phyloP scores from a whole-genome alignment of 2,113 vertebrate species.

The Cathartes aura region DNA sequence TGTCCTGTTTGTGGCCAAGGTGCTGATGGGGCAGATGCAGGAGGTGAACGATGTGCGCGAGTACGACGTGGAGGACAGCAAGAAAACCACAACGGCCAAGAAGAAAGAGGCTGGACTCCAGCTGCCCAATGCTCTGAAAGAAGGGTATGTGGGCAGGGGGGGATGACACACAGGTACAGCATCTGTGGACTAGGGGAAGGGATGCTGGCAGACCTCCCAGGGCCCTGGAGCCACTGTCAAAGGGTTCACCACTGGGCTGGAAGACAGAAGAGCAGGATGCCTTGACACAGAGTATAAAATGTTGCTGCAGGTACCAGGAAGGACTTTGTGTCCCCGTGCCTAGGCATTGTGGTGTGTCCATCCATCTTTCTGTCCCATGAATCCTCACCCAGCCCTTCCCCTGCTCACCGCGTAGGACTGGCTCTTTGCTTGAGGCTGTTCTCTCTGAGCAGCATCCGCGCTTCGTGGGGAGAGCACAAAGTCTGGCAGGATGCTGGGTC shows the following conservation, averaged over 20 bases:
- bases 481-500: neutral
- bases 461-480: accelerated
- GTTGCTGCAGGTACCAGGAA: neutral
- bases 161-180: accelerated
- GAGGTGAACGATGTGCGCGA: slow-evolving; percentile 92
- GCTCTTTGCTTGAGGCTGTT: neutral
- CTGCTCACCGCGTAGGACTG: neutral
- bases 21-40: slow-evolving; percentile 87
- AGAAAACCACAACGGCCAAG: neutral
- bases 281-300: neutral
- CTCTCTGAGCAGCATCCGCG: neutral
- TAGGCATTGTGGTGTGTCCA: accelerated
- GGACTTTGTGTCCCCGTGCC: neutral
- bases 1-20: slow-evolving; percentile 88
- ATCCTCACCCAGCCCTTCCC: neutral
- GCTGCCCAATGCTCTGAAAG: slow-evolving; percentile 50
- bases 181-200: accelerated
- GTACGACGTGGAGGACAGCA: slow-evolving; percentile 82
- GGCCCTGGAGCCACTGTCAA: neutral
- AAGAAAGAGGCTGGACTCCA: neutral
- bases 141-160: slow-evolving; percentile 63
- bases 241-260: neutral
- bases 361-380: accelerated
- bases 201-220: neutral
- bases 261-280: neutral